Evolutionary conservation across 2,888 invertebrate genomes (phyloP).

Genomic region (Nycteola revayana): DNA sequence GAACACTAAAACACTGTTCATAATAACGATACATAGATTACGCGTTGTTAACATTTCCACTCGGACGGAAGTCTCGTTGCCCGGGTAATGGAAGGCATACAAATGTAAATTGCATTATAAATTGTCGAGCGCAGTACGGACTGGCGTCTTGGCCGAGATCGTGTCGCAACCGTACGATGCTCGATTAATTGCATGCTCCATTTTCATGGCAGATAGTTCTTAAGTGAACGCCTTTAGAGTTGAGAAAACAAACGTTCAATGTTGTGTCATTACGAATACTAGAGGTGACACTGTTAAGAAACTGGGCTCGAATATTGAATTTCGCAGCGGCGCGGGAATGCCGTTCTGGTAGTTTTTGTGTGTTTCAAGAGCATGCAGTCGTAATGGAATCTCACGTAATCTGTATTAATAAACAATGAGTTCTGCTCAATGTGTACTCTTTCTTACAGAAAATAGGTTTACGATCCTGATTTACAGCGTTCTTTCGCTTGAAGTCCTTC

Average conservation of each 20-base stretch:
- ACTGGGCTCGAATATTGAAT: conserved; percentile 26
- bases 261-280: conserved; percentile 35
- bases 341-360: conserved; percentile 19
- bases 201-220: conserved; percentile 51
- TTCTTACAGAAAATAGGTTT: not conserved
- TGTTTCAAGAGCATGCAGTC: conserved; percentile 11
- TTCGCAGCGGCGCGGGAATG: conserved; percentile 13
- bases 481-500: too few species aligned
- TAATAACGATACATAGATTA: conserved; percentile 26
- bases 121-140: conserved; percentile 30
- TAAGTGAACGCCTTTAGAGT: conserved; percentile 38
- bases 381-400: conserved; percentile 10
- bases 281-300: conserved; percentile 37
- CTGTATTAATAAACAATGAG: conserved; percentile 4
- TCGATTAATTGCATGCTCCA: conserved; percentile 62
- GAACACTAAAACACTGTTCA: conserved; percentile 13
- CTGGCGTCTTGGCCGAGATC: conserved; percentile 42
- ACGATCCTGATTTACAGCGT: not conserved
- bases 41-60: conserved; percentile 12
- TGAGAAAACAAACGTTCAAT: conserved; percentile 40
- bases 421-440: conserved; percentile 1
- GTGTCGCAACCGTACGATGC: conserved; percentile 58
- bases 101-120: conserved; percentile 27
- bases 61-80: not conserved
- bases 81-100: conserved; percentile 30